phyloP scores from a whole-genome alignment of 2,888 invertebrate species.

The Ectemnius cavifrons region DNA sequence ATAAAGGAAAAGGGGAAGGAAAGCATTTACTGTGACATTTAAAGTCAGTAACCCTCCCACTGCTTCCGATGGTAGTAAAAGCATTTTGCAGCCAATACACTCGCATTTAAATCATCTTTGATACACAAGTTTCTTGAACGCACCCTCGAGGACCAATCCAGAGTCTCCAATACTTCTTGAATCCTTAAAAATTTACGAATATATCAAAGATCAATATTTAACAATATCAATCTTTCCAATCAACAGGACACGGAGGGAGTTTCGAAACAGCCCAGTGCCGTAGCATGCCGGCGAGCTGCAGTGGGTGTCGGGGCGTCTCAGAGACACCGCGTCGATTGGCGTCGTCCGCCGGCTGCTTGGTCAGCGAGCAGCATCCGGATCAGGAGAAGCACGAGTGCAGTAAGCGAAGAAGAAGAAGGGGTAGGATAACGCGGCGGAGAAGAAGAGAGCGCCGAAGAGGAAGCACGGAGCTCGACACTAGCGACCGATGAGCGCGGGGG shows the following conservation, averaged over 20 bases:
- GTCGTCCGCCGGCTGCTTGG: slow-evolving; percentile 61
- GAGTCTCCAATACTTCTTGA: background rate
- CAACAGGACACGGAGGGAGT: slow-evolving; percentile 69
- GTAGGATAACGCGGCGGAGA: slow-evolving; percentile 30
- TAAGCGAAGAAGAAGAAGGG: slow-evolving; percentile 26
- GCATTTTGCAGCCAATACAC: too few species aligned
- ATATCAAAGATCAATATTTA: background rate
- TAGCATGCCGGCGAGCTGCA: slow-evolving; percentile 73
- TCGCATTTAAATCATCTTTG: too few species aligned
- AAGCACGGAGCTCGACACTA: slow-evolving; percentile 65
- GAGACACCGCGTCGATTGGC: slow-evolving; percentile 70
- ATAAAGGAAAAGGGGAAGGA: too few species aligned
- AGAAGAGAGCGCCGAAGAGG: slow-evolving; percentile 49
- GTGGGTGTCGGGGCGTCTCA: slow-evolving; percentile 66
- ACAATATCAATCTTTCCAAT: slow-evolving; percentile 3
- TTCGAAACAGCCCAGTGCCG: slow-evolving; percentile 71
- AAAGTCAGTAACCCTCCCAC: too few species aligned
- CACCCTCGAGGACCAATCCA: background rate
- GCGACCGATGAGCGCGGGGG: slow-evolving; percentile 76
- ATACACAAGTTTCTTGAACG: background rate
- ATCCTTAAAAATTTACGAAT: too few species aligned
- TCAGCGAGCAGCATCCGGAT: slow-evolving; percentile 29
- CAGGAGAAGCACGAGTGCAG: slow-evolving; percentile 32
- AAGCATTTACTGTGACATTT: too few species aligned
- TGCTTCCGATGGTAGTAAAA: too few species aligned